Evolutionary conservation across 2,888 invertebrate species (phyloP).

Genomic region (Notodonta dromedarius): DNA sequence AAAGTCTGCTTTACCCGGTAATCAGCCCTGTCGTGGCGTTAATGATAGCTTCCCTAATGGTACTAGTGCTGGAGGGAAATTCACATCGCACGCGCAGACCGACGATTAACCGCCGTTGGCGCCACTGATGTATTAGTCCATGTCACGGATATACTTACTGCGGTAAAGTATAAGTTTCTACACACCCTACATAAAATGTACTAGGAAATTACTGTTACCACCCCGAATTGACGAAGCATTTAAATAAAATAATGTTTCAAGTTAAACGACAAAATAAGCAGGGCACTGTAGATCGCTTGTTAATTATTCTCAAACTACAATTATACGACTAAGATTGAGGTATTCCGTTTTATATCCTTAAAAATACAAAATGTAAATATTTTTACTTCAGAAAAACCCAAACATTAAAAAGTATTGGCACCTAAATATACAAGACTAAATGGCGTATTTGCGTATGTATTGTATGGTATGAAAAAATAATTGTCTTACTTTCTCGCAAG

Average conservation of each 20-base stretch:
- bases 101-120: constrained; percentile 69
- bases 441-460: constrained; percentile 42
- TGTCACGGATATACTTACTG: constrained; percentile 67
- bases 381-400: no score
- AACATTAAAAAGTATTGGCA: background rate
- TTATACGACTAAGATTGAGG: no score
- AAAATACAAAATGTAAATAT: no score
- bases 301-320: no score
- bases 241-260: no score
- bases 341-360: no score
- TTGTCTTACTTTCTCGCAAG: constrained; percentile 80
- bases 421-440: constrained; percentile 14
- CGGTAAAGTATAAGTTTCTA: constrained; percentile 52
- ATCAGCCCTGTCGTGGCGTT: constrained; percentile 74
- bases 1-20: constrained; percentile 57
- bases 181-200: constrained; percentile 35
- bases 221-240: no score
- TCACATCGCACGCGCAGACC: constrained; percentile 74
- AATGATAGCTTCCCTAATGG: constrained; percentile 80
- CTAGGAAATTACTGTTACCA: constrained; percentile 11
- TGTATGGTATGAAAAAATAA: constrained; percentile 56
- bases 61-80: constrained; percentile 68
- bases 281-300: no score
- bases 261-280: no score
- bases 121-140: constrained; percentile 74